These are phyloP conservation scores for Luscinia luscinia DNA, from an alignment of 2,797 vertebrate species.

Conservation along the genomic window DNA sequence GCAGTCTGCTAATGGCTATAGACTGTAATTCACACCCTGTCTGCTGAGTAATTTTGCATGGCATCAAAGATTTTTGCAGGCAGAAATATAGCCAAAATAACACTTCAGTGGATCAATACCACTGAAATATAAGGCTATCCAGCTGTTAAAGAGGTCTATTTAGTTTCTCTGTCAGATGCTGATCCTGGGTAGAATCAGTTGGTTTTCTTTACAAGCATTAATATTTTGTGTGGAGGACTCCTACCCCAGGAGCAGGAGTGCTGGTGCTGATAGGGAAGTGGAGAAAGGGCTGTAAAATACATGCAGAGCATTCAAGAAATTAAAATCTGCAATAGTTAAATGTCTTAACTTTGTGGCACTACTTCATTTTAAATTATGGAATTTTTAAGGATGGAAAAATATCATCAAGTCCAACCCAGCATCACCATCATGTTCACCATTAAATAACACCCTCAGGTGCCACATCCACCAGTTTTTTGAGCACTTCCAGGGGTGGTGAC, in stretches of 20 bases:
- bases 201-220: neutral
- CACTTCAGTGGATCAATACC: slow-evolving; percentile 69
- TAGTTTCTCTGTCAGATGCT: slow-evolving; percentile 36
- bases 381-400: neutral
- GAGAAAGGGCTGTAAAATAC: neutral
- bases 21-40: slow-evolving; percentile 44
- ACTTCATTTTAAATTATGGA: neutral
- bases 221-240: neutral
- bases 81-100: slow-evolving; percentile 63
- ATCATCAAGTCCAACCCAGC: neutral
- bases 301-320: neutral
- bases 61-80: slow-evolving; percentile 64
- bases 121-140: slow-evolving; percentile 68
- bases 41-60: slow-evolving; percentile 56
- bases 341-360: neutral
- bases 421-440: neutral
- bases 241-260: neutral
- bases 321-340: neutral
- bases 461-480: neutral
- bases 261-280: neutral
- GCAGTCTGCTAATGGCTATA: slow-evolving; percentile 17
- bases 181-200: neutral
- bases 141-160: slow-evolving; percentile 65
- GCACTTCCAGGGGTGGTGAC: neutral
- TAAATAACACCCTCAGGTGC: neutral